Percentiles rank a stretch among this genome's conserved stretches.
Evolutionary conservation across 1,140 invertebrate genomes (phyloP).

Genomic region (Cydia fagiglandana): DNA sequence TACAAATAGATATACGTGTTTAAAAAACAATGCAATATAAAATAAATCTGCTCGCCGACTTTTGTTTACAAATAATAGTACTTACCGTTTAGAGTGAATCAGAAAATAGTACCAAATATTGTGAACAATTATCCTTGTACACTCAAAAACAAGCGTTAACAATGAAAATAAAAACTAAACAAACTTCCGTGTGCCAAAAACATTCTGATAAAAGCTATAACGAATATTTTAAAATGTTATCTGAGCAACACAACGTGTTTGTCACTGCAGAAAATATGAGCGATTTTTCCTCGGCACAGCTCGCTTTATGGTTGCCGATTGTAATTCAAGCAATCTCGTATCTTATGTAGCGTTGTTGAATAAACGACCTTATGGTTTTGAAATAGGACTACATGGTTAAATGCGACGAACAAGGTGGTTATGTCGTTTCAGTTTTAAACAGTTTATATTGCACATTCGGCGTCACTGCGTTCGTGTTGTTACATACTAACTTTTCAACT

Average conservation of each 20-base stretch:
- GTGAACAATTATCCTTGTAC: not conserved
- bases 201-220: conserved; percentile 5
- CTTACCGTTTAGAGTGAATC: too few species aligned
- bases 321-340: not conserved
- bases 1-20: too few species aligned
- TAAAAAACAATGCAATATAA: too few species aligned
- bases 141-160: conserved; percentile 8
- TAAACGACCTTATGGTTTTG: not conserved
- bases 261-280: conserved; percentile 10
- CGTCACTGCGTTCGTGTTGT: conserved; percentile 3
- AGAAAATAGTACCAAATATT: not conserved
- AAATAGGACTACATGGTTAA: not conserved
- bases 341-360: not conserved
- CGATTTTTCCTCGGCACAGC: conserved; percentile 3
- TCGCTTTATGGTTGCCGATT: not conserved
- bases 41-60: too few species aligned
- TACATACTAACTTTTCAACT: conserved; percentile 14
- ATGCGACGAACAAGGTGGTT: not conserved
- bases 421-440: not conserved
- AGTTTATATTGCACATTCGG: not conserved
- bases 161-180: not conserved
- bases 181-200: not conserved
- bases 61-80: too few species aligned
- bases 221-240: conserved; percentile 15
- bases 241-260: conserved; percentile 5